Conservation (phyloP, 2,797 vertebrate genomes). For the Darevskia nairensis region DNA sequence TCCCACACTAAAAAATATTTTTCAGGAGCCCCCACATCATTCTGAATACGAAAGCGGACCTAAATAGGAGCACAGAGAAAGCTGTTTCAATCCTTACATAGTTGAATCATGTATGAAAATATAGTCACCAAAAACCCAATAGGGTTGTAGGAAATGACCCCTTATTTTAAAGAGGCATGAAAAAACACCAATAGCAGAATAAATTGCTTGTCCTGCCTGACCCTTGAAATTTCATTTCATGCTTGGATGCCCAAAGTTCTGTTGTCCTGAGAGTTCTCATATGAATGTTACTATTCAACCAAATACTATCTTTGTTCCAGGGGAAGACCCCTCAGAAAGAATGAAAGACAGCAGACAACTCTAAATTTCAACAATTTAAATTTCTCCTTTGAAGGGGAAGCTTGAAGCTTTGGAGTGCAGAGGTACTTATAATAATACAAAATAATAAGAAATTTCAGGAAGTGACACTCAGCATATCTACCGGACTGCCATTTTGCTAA, state of each 20-base stretch:
- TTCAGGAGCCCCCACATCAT: background rate
- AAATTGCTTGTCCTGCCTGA: conserved; percentile 19
- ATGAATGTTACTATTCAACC: background rate
- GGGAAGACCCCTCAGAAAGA: background rate
- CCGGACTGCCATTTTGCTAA: background rate
- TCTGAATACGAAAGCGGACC: background rate
- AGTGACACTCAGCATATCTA: background rate
- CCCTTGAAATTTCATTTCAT: conserved; percentile 35
- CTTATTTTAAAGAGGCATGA: conserved; percentile 6
- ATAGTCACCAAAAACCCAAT: conserved; percentile 3
- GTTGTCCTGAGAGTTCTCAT: background rate
- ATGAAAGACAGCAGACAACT: background rate
- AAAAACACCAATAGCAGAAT: conserved; percentile 22
- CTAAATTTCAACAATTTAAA: background rate
- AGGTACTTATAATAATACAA: background rate
- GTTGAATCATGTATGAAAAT: background rate
- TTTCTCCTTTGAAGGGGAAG: background rate
- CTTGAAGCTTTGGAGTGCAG: background rate
- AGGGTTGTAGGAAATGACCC: background rate
- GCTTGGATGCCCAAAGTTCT: conserved; percentile 5
- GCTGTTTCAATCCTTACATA: background rate
- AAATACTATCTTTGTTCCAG: background rate
- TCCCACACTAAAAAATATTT: background rate
- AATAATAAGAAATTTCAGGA: background rate
- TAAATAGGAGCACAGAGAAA: background rate